Base-by-base conservation (phyloP, 2,888 invertebrate species). In the Linnaemya vulpina region DNA sequence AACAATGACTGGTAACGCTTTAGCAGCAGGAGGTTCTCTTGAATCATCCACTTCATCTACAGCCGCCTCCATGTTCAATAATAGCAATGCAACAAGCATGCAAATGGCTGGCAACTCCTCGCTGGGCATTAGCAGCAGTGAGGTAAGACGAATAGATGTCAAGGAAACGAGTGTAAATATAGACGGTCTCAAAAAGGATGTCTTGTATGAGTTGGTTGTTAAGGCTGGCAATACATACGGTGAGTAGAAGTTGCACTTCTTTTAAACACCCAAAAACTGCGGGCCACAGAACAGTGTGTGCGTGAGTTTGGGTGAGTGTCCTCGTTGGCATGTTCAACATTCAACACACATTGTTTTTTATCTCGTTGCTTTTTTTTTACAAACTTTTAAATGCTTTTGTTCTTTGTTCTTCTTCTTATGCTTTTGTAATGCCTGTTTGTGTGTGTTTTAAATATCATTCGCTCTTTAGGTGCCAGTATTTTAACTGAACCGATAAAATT, bases 161-260 rank as follows among this genome's bases (percentile, higher is more conserved):
- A 94, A 95, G 87, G 94, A 95, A 88, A 96, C 95, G 58, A 95
- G 94, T 89, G 94, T 96, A 67, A 94, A 94, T 86, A 94, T 97
- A 70, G 94, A 94, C n/a, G 95, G 95, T 0, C 93, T 97, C 30
- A 94, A 95, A 89, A 95, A 96, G 86, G 96, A 96, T 87, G 94
- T 95, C 63, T 93, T 94, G 1, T 97, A 97, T 90, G 96, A 97
- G 91, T 94, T 96, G 87, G 96, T 96, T 1, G 95, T 97, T 0
- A 97, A 97, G 91, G 96, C 97, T 30, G 96, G 96, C 71, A 97
- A 97, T 91, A 94, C 94, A 87, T 93, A 94, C 87, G 96, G 96
- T 93, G 86, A 92, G 94, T 83, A 22, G 22, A n/a, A n/a, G n/a
- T n/a, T n/a, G n/a, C n/a, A n/a, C n/a, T n/a, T n/a, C 22, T n/a